These are phyloP conservation scores for Ichneumoninae sp. DNA, from an alignment of 2,888 invertebrate genomes.

Conservation along the genomic window DNA sequence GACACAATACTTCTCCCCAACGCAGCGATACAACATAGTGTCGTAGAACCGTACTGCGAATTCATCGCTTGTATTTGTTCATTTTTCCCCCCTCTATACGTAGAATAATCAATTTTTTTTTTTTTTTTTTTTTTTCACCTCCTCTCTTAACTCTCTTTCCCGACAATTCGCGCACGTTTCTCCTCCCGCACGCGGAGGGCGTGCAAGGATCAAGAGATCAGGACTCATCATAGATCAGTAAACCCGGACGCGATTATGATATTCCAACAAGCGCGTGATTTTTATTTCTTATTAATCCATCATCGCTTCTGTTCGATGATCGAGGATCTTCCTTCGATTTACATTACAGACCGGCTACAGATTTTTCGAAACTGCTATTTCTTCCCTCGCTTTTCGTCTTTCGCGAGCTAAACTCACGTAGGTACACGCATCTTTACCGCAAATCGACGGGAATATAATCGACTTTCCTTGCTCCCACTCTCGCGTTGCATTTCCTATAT, in stretches of 20 bases:
- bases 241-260: slow-evolving; percentile 1
- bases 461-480: not conserved
- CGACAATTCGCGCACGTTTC: not conserved
- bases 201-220: slow-evolving; percentile 40
- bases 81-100: not conserved
- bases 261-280: not conserved
- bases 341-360: not conserved
- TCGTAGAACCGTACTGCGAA: not conserved
- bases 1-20: no score
- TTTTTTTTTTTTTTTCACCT: not conserved
- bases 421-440: not conserved
- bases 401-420: not conserved
- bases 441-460: not conserved
- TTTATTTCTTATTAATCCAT: not conserved
- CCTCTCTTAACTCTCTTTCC: not conserved
- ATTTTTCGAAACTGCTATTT: not conserved
- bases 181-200: not conserved
- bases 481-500: not conserved
- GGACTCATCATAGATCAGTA: slow-evolving; percentile 9
- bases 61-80: not conserved
- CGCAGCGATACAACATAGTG: no score
- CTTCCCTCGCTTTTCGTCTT: not conserved
- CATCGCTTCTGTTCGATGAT: not conserved
- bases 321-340: not conserved
- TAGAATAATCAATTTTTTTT: not conserved